A percentile compares a stretch with the other conserved stretches of the same genome.
These are phyloP conservation scores for Cherax quadricarinatus DNA, from an alignment of 1,140 invertebrate genomes.

Conservation along the genomic window DNA sequence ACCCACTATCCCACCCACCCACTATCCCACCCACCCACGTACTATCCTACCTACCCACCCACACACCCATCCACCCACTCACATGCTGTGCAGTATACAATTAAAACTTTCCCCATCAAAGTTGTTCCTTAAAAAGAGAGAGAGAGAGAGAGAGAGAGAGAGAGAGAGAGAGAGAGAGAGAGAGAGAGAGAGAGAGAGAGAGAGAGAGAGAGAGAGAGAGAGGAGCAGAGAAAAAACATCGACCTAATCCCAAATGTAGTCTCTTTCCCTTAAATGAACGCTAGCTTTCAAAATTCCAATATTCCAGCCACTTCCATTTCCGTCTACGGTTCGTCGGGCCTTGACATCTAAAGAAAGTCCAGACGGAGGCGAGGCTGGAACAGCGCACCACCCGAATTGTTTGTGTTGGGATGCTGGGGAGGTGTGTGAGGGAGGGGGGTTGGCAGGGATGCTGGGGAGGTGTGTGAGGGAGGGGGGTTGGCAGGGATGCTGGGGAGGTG, in stretches of 20 bases:
- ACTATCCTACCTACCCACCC: too few relatives aligned
- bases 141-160: constrained; percentile 4
- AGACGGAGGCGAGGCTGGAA: background rate
- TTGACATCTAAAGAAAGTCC: background rate
- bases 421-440: background rate
- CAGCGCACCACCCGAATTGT: background rate
- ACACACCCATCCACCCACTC: background rate
- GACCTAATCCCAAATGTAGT: constrained; percentile 25
- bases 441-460: background rate
- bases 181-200: constrained; percentile 13
- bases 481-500: background rate
- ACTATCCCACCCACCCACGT: too few relatives aligned
- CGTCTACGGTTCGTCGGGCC: background rate
- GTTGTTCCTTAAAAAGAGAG: constrained; percentile 5
- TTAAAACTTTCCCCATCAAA: constrained; percentile 44
- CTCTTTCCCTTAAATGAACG: background rate
- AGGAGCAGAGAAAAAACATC: constrained; percentile 19
- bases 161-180: too few relatives aligned
- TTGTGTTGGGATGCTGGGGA: background rate
- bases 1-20: too few relatives aligned
- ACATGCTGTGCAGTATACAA: constrained; percentile 22
- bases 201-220: too few relatives aligned
- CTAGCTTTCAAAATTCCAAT: constrained; percentile 32
- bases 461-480: background rate
- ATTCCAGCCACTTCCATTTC: constrained; percentile 20